Evolutionary conservation across 2,113 vertebrate genomes (phyloP).

Genomic region (Cyprinodon tularosa): DNA sequence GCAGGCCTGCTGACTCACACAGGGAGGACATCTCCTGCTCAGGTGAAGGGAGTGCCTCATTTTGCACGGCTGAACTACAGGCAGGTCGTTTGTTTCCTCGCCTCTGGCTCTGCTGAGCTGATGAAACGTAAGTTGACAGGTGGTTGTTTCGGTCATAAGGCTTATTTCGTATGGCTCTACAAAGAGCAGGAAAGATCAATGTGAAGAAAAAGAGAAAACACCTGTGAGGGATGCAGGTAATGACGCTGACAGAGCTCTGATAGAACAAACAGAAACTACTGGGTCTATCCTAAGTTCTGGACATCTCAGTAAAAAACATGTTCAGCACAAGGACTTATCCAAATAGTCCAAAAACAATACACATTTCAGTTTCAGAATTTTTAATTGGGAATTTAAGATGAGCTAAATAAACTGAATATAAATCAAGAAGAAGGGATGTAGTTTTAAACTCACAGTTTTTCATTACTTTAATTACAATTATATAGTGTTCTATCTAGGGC

Average conservation of each 20-base stretch:
- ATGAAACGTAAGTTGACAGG: slow-evolving; percentile 6
- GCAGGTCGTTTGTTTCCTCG: neutral
- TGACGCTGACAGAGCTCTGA: slow-evolving; percentile 42
- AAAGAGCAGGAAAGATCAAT: no score
- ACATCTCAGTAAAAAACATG: neutral
- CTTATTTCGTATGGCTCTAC: neutral
- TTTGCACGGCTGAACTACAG: neutral
- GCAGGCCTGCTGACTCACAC: slow-evolving; percentile 44
- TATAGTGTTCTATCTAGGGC: no score
- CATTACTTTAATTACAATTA: no score
- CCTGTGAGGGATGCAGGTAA: slow-evolving; percentile 20
- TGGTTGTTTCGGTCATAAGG: slow-evolving; percentile 19
- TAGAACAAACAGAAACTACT: slow-evolving; percentile 29
- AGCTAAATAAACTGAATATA: no score
- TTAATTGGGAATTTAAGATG: no score
- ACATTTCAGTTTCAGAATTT: no score
- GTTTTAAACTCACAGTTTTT: no score
- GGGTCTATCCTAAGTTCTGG: neutral
- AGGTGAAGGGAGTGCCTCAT: slow-evolving; percentile 60
- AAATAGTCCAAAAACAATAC: no score
- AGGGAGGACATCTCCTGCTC: slow-evolving; percentile 38
- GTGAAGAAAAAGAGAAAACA: neutral
- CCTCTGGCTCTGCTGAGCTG: neutral
- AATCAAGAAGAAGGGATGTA: no score
- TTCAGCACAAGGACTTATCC: neutral